Conservation (phyloP, 2,113 vertebrate species). For the Dromas ardeola region DNA sequence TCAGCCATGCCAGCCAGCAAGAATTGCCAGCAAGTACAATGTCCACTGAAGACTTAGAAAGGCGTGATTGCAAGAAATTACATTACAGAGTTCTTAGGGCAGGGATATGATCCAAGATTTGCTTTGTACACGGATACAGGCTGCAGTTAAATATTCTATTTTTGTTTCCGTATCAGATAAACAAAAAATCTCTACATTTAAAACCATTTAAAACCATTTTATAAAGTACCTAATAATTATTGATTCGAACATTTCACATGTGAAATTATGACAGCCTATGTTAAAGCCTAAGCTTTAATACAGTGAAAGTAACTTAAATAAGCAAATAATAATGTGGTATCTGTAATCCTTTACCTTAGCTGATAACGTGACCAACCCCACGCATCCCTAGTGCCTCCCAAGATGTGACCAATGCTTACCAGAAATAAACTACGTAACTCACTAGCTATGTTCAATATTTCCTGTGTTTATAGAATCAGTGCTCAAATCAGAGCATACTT, state of each 20-base stretch:
- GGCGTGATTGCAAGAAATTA: not conserved
- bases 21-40: not conserved
- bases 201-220: not conserved
- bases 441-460: not conserved
- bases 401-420: not conserved
- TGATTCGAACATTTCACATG: not conserved
- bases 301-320: not conserved
- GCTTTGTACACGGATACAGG: not conserved
- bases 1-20: not conserved
- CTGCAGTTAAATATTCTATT: not conserved
- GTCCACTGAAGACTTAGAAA: not conserved
- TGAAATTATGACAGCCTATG: not conserved
- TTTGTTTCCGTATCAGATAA: not conserved
- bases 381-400: not conserved
- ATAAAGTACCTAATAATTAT: not conserved
- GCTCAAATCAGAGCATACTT: not conserved
- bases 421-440: not conserved
- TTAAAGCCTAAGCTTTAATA: not conserved
- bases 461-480: not conserved
- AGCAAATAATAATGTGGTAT: not conserved
- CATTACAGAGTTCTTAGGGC: not conserved
- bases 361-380: not conserved
- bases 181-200: not conserved
- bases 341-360: not conserved
- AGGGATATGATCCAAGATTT: not conserved